Base-by-base conservation (phyloP, 35 echinoderm and acorn worm species). In the Strongylocentrotus purpuratus region DNA sequence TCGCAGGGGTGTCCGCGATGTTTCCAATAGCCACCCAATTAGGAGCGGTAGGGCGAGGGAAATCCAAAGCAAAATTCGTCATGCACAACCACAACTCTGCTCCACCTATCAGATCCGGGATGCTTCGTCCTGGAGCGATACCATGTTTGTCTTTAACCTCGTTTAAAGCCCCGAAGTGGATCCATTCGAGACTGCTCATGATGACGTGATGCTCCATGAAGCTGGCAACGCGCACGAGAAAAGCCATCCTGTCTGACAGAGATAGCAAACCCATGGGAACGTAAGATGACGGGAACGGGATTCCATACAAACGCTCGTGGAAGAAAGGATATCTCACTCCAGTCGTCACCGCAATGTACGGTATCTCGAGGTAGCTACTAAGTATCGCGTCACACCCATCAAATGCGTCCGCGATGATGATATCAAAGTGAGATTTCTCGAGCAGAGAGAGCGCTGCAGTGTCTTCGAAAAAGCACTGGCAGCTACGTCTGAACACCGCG, bases 381-480 rank as follows among this genome's bases (percentile, higher is more conserved):
- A 91, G 28, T 9, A 91, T n/a, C 46, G 89, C 89, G 25, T 91
- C 89, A 35, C 33, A 10, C 1, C 89, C 89, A 47, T 91, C 89
- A 47, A 91, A 91, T 25, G 22, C 7, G 32, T 91, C 32, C 89
- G 0, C 89, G 89, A 91, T 91, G 4, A 91, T 91, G 89, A 91
- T 25, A 47, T 91, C 35, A 35, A 91, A 91, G 46, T 91, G 89
- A 1, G 89, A 91, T 9, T 25, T 47, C 10, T 47, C 8, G 10
- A 91, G 89, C 46, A 32, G 4, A 47, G 33, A n/a, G 33, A 91
- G 89, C 10, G 89, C 15, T 33, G 18, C 33, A 22, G 18, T 7
- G 33, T 91, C 89, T 47, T 47, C 46, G 89, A 91, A 91, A n/a
- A 91, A 47, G 41, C 28, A 33, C 46, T 47, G 7, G 33, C 89